Conservation (phyloP, 2,113 vertebrate genomes). For the Nipponia nippon region DNA sequence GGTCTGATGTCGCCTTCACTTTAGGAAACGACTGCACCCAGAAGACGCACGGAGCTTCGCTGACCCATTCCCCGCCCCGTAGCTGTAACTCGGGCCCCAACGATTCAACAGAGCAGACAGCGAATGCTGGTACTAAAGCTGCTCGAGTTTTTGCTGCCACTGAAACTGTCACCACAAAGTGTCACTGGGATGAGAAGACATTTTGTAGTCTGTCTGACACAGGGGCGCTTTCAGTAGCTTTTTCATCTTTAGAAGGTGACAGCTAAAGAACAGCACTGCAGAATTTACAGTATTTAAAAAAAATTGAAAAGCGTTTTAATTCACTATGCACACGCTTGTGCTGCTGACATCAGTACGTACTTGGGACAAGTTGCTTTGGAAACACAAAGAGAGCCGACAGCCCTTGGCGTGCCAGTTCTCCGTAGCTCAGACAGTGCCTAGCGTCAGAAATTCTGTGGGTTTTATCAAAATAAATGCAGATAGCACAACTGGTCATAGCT, state of each 20-base stretch:
- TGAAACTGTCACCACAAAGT: not conserved
- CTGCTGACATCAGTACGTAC: not conserved
- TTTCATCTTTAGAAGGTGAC: not conserved
- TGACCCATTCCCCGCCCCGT: rapidly evolving
- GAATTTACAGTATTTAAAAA: not conserved
- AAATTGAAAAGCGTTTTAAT: not conserved
- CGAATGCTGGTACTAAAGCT: not conserved
- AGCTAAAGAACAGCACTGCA: not conserved
- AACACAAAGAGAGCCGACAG: not conserved
- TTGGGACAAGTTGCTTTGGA: not conserved
- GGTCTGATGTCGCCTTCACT: not conserved
- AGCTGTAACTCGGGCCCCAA: not conserved
- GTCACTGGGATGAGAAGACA: not conserved
- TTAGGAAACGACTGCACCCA: not conserved
- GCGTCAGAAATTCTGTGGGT: not conserved
- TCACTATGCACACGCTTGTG: not conserved
- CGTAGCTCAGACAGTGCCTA: not conserved
- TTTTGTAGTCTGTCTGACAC: not conserved
- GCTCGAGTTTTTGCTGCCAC: not conserved
- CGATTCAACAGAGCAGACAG: not conserved
- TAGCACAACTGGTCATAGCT: not conserved
- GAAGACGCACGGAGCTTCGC: not conserved
- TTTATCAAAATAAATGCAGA: not conserved
- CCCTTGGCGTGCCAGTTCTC: not conserved
- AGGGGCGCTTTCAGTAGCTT: not conserved